Evolutionary conservation across 64 coral and sea anemone species (phyloP), one percentile per base, ranked within the genome.

Genomic region (Stichodactyla helianthus): DNA sequence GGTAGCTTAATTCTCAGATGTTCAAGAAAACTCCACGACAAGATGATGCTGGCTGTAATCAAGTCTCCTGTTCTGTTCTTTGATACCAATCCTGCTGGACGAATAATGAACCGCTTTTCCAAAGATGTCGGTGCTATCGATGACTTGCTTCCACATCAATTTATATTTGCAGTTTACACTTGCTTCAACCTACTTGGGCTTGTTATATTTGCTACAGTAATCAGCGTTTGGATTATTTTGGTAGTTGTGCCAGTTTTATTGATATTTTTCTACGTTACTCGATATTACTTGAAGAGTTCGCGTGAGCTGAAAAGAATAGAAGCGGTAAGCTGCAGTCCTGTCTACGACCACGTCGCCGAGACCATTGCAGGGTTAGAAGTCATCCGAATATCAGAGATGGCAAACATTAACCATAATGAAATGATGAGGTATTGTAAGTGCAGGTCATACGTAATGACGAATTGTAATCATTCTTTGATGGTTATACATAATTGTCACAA

Each of bases 91-190:
- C 92, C 92, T 44, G 51, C 77, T 18, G 92, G 92, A 26, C 71
- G 92, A 83, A 93, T 93, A 57, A 79, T 93, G 15, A 93, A 93
- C 55, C 82, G 92, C 35, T 93, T 93, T 80, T 89, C 92, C 18
- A 88, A 86, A 71, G 92, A 93, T 53, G 89, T 81, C 25, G 77
- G 87, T 50, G 79, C 58, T 51, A 61, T 93, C 14, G 92, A 93
- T 54, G 63, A 67, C 23, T 17, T 8, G 17, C 63, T 67, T n/a
- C 63, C 63, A 5, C 2, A 9, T 1, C 63, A 20, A 67, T 51
- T 28, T 83, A 11, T 82, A 62, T 23, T 25, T 89, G 35, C 35
- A 44, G 35, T 44, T 44, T 44, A 44, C 35, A 44, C 0, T 44
- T 44, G 35, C 35, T 44, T 44, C 35, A 44, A 44, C 7, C 16